phyloP scores from a whole-genome alignment of 1,140 invertebrate species.

The Marisa cornuarietis region DNA sequence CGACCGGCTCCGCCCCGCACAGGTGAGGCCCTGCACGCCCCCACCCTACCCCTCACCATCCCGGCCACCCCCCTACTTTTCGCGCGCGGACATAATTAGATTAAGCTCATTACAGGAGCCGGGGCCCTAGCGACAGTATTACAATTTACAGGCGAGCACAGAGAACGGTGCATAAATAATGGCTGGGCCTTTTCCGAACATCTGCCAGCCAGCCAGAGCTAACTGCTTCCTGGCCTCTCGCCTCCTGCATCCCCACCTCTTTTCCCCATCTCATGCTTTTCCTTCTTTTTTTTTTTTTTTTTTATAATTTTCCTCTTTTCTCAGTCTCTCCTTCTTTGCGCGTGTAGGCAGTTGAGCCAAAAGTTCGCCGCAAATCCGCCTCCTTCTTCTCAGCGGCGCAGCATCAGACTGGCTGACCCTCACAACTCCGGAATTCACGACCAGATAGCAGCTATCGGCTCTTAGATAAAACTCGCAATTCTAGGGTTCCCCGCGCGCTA shows the following conservation, averaged over 20 bases:
- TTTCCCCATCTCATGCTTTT: not conserved
- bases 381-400: too few relatives aligned
- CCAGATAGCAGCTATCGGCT: too few relatives aligned
- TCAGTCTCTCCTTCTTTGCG: too few relatives aligned
- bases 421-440: too few relatives aligned
- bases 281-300: too few relatives aligned
- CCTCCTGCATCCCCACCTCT: not conserved
- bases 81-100: slow-evolving; percentile 21
- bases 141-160: slow-evolving; percentile 21
- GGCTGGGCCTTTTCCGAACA: slow-evolving; percentile 16
- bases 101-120: slow-evolving; percentile 24
- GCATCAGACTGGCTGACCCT: too few relatives aligned
- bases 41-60: slow-evolving; percentile 1
- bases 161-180: slow-evolving; percentile 26
- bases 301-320: too few relatives aligned
- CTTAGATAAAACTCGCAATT: too few relatives aligned
- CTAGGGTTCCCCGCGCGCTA: too few relatives aligned
- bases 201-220: slow-evolving; percentile 13
- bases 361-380: too few relatives aligned
- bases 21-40: slow-evolving; percentile 23
- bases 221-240: not conserved
- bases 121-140: slow-evolving; percentile 16
- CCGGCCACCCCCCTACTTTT: slow-evolving; percentile 3
- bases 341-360: too few relatives aligned
- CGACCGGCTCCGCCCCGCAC: slow-evolving; percentile 16